A percentile compares a stretch with the other conserved stretches of the same genome.
Evolutionary conservation across 2,888 invertebrate genomes (phyloP).

Genomic region (Dicyrtoma fusca): DNA sequence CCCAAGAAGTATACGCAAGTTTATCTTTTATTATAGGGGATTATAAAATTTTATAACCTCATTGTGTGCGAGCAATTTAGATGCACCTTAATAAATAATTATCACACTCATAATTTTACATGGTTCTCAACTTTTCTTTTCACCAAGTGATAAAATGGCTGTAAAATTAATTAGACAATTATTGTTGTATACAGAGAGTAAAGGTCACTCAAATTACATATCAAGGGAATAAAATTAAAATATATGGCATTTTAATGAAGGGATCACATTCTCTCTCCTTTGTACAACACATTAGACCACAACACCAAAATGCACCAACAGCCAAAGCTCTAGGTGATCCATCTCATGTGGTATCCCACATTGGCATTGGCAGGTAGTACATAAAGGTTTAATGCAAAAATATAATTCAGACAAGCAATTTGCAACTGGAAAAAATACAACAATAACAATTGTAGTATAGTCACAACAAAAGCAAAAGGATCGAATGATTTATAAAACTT

Average conservation of each 20-base stretch:
- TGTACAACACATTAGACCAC: too few relatives aligned
- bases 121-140: conserved; percentile 9
- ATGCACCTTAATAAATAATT: conserved; percentile 35
- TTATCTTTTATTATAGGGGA: conserved; percentile 25
- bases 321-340: too few relatives aligned
- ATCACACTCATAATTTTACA: conserved; percentile 27
- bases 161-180: conserved; percentile 12
- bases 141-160: conserved; percentile 11
- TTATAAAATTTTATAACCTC: conserved; percentile 36
- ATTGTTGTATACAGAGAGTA: too few relatives aligned
- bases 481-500: too few relatives aligned
- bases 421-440: too few relatives aligned
- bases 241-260: background rate
- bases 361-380: too few relatives aligned
- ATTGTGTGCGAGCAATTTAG: conserved; percentile 30
- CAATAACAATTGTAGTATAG: too few relatives aligned
- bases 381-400: too few relatives aligned
- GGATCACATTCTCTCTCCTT: background rate
- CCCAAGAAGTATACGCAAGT: background rate
- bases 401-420: too few relatives aligned
- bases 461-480: too few relatives aligned
- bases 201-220: background rate
- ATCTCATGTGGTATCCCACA: too few relatives aligned
- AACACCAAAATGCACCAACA: too few relatives aligned
- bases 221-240: background rate